These are phyloP conservation scores for Heteronetta atricapilla DNA, from an alignment of 2,113 vertebrate species.

Conservation along the genomic window DNA sequence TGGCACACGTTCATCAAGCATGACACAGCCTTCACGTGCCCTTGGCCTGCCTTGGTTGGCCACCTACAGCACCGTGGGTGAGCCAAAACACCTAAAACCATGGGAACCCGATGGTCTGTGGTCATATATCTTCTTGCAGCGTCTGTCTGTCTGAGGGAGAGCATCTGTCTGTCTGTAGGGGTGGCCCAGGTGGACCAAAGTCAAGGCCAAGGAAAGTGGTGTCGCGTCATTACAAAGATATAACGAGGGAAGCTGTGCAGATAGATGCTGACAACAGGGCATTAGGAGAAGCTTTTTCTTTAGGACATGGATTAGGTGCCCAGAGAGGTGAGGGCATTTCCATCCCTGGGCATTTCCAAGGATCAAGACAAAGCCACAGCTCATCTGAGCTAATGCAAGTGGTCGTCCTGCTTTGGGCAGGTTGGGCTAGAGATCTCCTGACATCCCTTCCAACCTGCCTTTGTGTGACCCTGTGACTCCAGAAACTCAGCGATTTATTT, in stretches of 20 bases:
- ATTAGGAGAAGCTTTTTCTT: background rate
- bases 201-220: background rate
- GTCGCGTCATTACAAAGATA: background rate
- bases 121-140: accelerated
- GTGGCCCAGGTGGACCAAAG: background rate
- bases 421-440: background rate
- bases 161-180: background rate
- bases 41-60: accelerated
- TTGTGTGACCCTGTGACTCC: background rate
- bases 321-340: background rate
- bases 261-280: too few relatives aligned
- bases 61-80: background rate
- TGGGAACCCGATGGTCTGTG: accelerated
- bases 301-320: background rate
- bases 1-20: background rate
- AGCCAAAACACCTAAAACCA: background rate
- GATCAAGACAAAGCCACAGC: background rate
- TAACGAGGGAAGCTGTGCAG: background rate
- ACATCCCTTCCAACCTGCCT: background rate
- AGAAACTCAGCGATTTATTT: accelerated
- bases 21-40: background rate
- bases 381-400: background rate
- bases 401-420: background rate
- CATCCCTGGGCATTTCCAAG: background rate
- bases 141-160: background rate